Percentiles rank a stretch among this genome's conserved stretches.
These are phyloP conservation scores for Pitta sordida DNA, from an alignment of 2,113 vertebrate genomes.

Conservation along the genomic window DNA sequence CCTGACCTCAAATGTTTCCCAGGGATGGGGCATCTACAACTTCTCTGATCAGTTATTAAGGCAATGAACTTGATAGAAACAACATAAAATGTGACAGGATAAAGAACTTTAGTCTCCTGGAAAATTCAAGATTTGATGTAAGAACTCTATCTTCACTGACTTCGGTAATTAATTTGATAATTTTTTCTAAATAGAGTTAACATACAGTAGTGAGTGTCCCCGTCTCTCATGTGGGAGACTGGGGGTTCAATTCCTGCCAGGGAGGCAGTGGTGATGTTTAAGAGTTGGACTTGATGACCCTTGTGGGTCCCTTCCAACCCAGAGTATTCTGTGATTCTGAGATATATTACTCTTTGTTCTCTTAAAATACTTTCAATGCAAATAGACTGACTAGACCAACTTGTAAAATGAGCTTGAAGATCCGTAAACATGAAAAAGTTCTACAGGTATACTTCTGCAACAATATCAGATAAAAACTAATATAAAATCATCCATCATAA, in stretches of 20 bases:
- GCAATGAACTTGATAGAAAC: neutral
- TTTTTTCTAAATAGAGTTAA: neutral
- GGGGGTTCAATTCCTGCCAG: too few relatives aligned
- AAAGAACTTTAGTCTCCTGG: neutral
- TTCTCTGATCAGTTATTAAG: neutral
- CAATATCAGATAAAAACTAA: neutral
- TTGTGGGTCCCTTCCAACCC: too few relatives aligned
- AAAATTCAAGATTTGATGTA: neutral
- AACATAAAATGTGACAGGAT: neutral
- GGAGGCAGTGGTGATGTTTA: too few relatives aligned
- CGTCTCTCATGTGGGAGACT: too few relatives aligned
- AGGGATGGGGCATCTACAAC: neutral
- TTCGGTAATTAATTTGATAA: neutral
- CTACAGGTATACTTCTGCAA: neutral
- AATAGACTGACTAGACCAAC: neutral
- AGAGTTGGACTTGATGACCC: too few relatives aligned
- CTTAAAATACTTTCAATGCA: neutral
- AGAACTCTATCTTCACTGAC: neutral
- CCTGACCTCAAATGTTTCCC: neutral
- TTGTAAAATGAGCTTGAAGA: neutral
- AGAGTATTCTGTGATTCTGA: too few relatives aligned
- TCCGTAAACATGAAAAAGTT: neutral
- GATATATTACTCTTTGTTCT: neutral
- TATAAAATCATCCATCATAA: too few relatives aligned
- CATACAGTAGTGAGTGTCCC: too few relatives aligned